Evolutionary conservation across 2,888 invertebrate genomes (phyloP).

Genomic region (Archaeoteleia sp.): DNA sequence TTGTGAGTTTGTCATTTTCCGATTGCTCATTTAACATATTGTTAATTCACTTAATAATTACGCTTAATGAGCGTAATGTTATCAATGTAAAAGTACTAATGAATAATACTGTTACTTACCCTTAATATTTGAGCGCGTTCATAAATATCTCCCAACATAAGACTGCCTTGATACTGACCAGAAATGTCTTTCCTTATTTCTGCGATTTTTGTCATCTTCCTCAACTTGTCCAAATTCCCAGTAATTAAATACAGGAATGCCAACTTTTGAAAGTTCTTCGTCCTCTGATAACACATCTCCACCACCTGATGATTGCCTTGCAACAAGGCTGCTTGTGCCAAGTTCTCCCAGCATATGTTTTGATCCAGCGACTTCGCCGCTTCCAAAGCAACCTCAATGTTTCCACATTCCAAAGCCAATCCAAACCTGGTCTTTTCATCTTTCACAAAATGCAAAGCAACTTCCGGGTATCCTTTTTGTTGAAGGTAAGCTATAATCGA

Average conservation of each 20-base stretch:
- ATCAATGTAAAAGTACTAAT: too few relatives aligned
- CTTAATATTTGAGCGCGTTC: slow-evolving; percentile 92
- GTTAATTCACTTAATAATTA: too few relatives aligned
- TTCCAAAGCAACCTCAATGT: slow-evolving; percentile 97
- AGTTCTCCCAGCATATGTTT: slow-evolving; percentile 94
- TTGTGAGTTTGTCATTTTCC: too few relatives aligned
- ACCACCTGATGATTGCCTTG: slow-evolving; percentile 97
- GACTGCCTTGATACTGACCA: slow-evolving; percentile 96
- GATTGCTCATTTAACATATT: too few relatives aligned
- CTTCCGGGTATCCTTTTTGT: slow-evolving; percentile 99
- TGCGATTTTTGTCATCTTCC: slow-evolving; percentile 99
- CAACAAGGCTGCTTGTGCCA: slow-evolving; percentile 94
- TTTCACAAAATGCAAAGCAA: slow-evolving; percentile 98
- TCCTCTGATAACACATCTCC: slow-evolving; percentile 99
- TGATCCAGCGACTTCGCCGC: slow-evolving; percentile 97
- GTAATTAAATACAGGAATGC: slow-evolving; percentile 98
- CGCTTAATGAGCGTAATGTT: too few relatives aligned
- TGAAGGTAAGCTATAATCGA: slow-evolving; percentile 99
- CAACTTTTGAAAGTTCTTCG: slow-evolving; percentile 99
- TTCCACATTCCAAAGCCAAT: slow-evolving; percentile 97
- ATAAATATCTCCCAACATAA: slow-evolving; percentile 92
- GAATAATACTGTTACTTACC: slow-evolving; percentile 56
- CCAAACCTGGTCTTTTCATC: slow-evolving; percentile 98
- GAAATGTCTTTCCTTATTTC: slow-evolving; percentile 98
- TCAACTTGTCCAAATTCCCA: slow-evolving; percentile 96